A percentile compares a stretch with the other conserved stretches of the same genome.
Conservation (phyloP, 2,113 vertebrate species). For the Mobula hypostoma region DNA sequence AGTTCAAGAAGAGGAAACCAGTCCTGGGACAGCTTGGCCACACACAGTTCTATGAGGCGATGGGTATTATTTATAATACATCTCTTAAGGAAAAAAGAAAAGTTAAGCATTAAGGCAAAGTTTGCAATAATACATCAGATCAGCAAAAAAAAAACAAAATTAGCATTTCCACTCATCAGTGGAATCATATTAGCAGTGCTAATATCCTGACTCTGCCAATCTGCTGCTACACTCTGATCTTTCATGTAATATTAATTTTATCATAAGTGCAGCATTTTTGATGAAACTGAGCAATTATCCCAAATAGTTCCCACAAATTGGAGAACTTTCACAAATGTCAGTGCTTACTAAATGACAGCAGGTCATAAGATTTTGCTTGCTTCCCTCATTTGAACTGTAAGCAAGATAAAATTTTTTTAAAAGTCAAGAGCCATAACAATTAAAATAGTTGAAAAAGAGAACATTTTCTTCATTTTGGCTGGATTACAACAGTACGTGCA, state of each 20-base stretch:
- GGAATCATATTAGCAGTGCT: not conserved
- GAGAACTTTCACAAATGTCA: not conserved
- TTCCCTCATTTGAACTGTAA: not conserved
- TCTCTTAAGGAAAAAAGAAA: constrained; percentile 63
- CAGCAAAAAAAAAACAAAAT: too few species aligned
- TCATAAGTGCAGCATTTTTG: not conserved
- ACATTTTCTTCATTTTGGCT: not conserved
- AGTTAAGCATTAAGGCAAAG: not conserved
- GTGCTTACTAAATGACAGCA: not conserved
- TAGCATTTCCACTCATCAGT: too few species aligned
- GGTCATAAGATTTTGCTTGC: not conserved
- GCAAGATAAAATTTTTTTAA: not conserved
- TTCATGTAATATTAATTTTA: not conserved
- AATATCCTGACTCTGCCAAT: too few species aligned
- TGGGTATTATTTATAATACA: constrained; percentile 99
- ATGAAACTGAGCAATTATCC: not conserved
- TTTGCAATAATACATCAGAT: not conserved
- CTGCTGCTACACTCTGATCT: too few species aligned
- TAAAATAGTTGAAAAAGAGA: not conserved
- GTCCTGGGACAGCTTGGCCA: constrained; percentile 98
- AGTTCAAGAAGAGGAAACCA: constrained; percentile 99
- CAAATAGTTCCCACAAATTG: not conserved
- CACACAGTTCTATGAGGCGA: constrained; percentile 92
- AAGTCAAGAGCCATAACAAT: not conserved
- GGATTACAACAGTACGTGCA: not conserved